Percentiles rank a stretch among this genome's conserved stretches.
phyloP scores from a whole-genome alignment of 2,797 vertebrate genomes.

The Cichlasoma orientale region DNA sequence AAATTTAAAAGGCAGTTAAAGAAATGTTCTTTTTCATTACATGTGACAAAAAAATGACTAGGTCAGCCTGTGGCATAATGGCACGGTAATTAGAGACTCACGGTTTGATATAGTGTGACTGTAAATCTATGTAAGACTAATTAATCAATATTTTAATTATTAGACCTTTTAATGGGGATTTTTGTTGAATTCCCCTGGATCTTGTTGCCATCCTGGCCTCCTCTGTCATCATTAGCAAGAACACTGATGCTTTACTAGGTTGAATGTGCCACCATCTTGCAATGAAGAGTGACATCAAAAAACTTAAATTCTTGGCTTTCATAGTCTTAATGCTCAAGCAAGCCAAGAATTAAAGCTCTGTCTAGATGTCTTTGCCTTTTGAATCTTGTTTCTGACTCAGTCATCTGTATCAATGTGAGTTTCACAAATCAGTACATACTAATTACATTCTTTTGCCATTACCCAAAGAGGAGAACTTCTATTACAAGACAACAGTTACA shows the following conservation, averaged over 20 bases:
- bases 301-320: conserved; percentile 43
- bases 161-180: conserved; percentile 97
- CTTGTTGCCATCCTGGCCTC: conserved; percentile 81
- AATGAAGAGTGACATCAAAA: conserved; percentile 54
- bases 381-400: conserved; percentile 27
- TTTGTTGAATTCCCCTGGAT: conserved; percentile 92
- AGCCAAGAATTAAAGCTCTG: conserved; percentile 43
- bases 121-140: conserved; percentile 99
- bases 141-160: conserved; percentile 99
- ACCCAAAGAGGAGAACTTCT: background rate
- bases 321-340: conserved; percentile 23
- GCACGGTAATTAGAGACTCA: conserved; percentile 93
- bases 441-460: conserved; percentile 34
- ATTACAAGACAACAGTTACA: background rate
- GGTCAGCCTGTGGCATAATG: conserved; percentile 94
- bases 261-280: conserved; percentile 56
- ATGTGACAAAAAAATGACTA: conserved; percentile 91
- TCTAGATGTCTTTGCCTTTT: conserved; percentile 21
- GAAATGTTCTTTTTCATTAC: conserved; percentile 95
- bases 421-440: conserved; percentile 29
- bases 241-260: conserved; percentile 72
- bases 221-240: conserved; percentile 85
- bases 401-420: conserved; percentile 26
- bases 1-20: conserved; percentile 98
- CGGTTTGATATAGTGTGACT: conserved; percentile 98